Evolutionary conservation across 2,113 vertebrate species (phyloP), one percentile per base, ranked within the genome.

Genomic region (Pluvianellus socialis): DNA sequence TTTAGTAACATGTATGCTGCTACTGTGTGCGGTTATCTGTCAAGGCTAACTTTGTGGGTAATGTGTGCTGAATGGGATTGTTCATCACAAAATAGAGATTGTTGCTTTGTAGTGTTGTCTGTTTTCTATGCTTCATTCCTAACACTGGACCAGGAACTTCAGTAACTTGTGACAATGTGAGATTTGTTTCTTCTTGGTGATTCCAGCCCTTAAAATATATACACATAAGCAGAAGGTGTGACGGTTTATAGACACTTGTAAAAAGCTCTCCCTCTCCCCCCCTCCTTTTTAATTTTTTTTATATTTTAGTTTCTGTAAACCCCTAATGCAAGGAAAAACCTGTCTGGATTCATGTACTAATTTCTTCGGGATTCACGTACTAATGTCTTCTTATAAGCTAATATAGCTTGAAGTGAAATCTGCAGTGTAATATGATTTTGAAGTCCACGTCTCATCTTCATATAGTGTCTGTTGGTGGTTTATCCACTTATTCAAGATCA

Each of bases 381-480:
- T 63, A 79, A 75, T 94, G 40, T 21, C 28, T 90, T 85, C 67
- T 77, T 55, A 52, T 71, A 95, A 74, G 58, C 33, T 80, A 79
- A 45, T 95, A 59, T 32, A 92, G 86, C 40, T 85, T 91, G 33
- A 94, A 73, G 75, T 88, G 44, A 40, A 42, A 79, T 95, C 91
- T 97, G 71, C 65, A 90, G 16, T 92, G 65, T 79, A 95, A 72
- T 72, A 71, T 10, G 20, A 77, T 95, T 97, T 94, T 94, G 53
- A 56, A 66, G 28, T 92, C 81, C 21, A 73, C 27, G 94, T 90
- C 53, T 94, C 32, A 61, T 55, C 2, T 5, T 88, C 38, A 16
- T 61, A 9, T 40, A 15, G 17, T 49, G 21, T n/a, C 47, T 90
- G 14, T 44, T 76, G 42, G 6, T 28, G 67, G 7, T 72, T 87